These are phyloP conservation scores for Antheraea mylitta DNA, from an alignment of 1,140 invertebrate genomes.

Conservation along the genomic window DNA sequence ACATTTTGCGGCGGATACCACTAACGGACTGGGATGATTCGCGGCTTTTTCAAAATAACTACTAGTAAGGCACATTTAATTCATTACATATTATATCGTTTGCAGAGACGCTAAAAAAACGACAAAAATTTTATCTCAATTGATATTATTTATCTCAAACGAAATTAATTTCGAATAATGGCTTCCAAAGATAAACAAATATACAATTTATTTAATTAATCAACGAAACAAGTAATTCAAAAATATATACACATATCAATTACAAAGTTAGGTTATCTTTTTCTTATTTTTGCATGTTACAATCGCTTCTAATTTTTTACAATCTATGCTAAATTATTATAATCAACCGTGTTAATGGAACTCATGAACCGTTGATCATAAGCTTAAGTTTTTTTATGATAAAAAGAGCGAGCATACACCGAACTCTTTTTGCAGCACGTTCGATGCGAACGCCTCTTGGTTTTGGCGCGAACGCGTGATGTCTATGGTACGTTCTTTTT, in stretches of 20 bases:
- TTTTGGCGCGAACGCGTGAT: slow-evolving; percentile 50
- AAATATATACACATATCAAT: not conserved
- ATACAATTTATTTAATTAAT: no score
- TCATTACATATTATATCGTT: no score
- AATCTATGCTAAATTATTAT: slow-evolving; percentile 10
- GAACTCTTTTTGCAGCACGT: slow-evolving; percentile 1
- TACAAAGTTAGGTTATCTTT: not conserved
- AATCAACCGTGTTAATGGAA: slow-evolving; percentile 7
- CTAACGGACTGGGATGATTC: no score
- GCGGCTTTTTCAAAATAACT: no score
- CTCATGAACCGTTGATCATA: slow-evolving; percentile 8
- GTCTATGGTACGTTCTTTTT: slow-evolving; percentile 34
- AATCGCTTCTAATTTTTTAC: slow-evolving; percentile 1
- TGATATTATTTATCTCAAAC: not conserved
- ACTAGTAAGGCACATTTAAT: no score
- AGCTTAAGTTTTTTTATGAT: slow-evolving; percentile 6
- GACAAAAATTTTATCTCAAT: no score
- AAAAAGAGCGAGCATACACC: slow-evolving; percentile 3
- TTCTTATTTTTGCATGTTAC: not conserved
- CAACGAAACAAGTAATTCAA: no score
- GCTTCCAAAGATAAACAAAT: not conserved
- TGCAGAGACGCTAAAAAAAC: no score
- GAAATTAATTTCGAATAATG: not conserved
- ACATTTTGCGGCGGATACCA: no score
- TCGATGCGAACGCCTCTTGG: slow-evolving; percentile 34